A percentile compares a stretch with the other conserved stretches of the same genome.
phyloP scores from a whole-genome alignment of 2,888 invertebrate species.

The Camptogramma bilineatum region DNA sequence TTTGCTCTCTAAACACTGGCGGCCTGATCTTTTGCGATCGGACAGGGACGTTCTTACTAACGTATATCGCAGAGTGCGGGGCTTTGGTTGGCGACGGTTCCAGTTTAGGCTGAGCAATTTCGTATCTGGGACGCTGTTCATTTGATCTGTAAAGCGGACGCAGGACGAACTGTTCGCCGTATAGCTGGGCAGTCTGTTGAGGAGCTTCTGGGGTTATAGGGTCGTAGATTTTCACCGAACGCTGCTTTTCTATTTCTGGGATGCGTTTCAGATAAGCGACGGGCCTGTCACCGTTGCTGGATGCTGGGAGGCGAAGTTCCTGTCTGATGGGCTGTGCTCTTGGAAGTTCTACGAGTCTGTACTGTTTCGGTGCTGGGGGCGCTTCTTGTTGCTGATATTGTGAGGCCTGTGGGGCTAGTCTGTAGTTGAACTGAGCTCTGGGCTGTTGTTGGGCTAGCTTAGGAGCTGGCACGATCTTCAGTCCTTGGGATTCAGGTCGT shows the following conservation, averaged over 20 bases:
- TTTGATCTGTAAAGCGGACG: conserved; percentile 69
- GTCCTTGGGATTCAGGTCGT: conserved; percentile 73
- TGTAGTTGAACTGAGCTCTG: conserved; percentile 60
- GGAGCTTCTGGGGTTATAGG: conserved; percentile 62
- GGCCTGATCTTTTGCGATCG: conserved; percentile 65
- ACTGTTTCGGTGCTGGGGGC: conserved; percentile 72
- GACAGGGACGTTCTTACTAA: conserved; percentile 69
- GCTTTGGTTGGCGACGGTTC: conserved; percentile 69
- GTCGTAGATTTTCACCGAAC: conserved; percentile 71
- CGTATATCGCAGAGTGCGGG: conserved; percentile 77
- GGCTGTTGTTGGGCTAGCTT: conserved; percentile 68
- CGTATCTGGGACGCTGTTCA: conserved; percentile 71
- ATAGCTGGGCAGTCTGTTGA: conserved; percentile 62
- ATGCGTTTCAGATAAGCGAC: conserved; percentile 74
- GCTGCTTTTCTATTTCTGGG: conserved; percentile 72
- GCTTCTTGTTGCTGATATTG: conserved; percentile 75
- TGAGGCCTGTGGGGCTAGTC: conserved; percentile 61
- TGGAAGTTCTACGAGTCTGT: conserved; percentile 69
- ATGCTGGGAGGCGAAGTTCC: conserved; percentile 65
- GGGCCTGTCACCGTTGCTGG: conserved; percentile 67
- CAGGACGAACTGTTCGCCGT: conserved; percentile 73
- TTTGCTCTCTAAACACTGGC: conserved; percentile 58
- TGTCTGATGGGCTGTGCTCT: conserved; percentile 65
- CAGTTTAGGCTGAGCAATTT: conserved; percentile 56
- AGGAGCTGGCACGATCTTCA: conserved; percentile 78